Evolutionary conservation across 2,888 invertebrate species (phyloP).

Genomic region (Dicyrtoma fusca): DNA sequence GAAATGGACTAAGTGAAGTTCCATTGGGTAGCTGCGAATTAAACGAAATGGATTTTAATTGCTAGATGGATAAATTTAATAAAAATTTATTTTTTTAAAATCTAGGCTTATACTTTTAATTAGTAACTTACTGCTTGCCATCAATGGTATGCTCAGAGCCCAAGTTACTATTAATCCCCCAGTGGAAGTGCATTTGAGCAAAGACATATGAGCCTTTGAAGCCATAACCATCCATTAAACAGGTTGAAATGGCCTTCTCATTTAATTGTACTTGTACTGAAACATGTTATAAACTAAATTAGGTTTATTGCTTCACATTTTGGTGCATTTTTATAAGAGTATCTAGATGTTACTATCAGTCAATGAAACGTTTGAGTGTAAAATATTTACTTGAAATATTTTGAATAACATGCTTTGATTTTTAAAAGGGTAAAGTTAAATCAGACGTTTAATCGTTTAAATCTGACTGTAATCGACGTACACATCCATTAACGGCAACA

Average conservation of each 20-base stretch:
- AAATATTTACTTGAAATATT: too few relatives aligned
- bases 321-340: not conserved
- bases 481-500: not conserved
- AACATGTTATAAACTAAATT: not conserved
- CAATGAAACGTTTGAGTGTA: too few relatives aligned
- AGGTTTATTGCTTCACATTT: not conserved
- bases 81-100: too few relatives aligned
- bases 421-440: too few relatives aligned
- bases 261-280: conserved; percentile 52
- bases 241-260: conserved; percentile 42
- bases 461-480: not conserved
- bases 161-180: conserved; percentile 46
- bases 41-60: too few relatives aligned
- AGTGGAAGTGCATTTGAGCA: conserved; percentile 54
- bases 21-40: conserved; percentile 47
- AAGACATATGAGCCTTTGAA: conserved; percentile 49
- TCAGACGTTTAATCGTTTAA: too few relatives aligned
- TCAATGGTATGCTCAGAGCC: conserved; percentile 54
- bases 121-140: conserved; percentile 43
- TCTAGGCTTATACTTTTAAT: too few relatives aligned
- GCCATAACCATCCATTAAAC: conserved; percentile 48
- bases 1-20: conserved; percentile 54
- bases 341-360: too few relatives aligned
- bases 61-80: too few relatives aligned
- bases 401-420: too few relatives aligned